phyloP scores from a whole-genome alignment of 2,113 vertebrate species.

The Amia ocellicauda region DNA sequence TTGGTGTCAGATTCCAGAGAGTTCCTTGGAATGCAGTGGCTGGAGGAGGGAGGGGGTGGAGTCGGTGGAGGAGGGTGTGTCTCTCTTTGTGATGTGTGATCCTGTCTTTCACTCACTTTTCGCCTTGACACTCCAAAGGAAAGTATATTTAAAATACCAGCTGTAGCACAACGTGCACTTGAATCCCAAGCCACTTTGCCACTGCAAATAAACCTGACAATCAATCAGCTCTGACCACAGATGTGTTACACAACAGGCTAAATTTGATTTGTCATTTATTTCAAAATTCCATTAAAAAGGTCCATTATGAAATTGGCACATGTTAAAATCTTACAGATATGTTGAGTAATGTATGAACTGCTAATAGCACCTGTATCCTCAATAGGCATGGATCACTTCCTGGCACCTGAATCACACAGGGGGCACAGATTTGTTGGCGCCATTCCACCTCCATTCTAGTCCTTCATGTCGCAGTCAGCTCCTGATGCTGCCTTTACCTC shows the following conservation, averaged over 20 bases:
- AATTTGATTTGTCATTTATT: slow-evolving; percentile 15
- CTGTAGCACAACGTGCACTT: slow-evolving; percentile 10
- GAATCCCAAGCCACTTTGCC: slow-evolving; percentile 13
- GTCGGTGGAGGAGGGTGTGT: no score
- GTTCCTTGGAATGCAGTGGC: no score
- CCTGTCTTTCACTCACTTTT: no score
- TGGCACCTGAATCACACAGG: not conserved
- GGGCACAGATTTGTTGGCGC: not conserved
- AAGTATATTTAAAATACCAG: not conserved
- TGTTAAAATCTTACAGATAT: slow-evolving; percentile 6
- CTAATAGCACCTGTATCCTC: slow-evolving; percentile 1
- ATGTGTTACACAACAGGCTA: slow-evolving; percentile 12
- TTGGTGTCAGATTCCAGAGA: no score
- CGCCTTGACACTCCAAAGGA: no score
- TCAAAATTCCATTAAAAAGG: slow-evolving; percentile 10
- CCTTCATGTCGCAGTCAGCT: no score
- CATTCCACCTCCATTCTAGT: no score
- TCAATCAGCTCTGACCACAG: slow-evolving; percentile 21
- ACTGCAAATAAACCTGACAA: slow-evolving; percentile 9
- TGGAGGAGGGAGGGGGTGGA: no score
- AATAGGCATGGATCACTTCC: not conserved
- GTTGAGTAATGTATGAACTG: not conserved
- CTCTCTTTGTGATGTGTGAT: no score
- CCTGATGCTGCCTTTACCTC: no score
- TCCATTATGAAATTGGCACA: slow-evolving; percentile 12